Base-by-base conservation (phyloP, 2,888 invertebrate genomes). In the Bellardia bayeri region DNA sequence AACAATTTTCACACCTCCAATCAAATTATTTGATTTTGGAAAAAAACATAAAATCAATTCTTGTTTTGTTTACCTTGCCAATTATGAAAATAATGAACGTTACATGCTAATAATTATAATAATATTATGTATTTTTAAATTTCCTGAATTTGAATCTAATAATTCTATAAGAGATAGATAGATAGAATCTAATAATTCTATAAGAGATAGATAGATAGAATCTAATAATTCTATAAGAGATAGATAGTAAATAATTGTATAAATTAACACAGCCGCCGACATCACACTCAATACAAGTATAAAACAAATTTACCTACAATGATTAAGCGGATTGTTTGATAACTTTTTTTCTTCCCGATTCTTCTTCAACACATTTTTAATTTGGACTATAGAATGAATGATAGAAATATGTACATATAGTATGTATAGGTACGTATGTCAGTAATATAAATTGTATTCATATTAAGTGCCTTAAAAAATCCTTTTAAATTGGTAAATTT, bases 1-100 rank as follows among this genome's bases (percentile, higher is more conserved):
- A 71, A 68, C 16, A 82, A 64, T 82, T 54, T 80, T 78, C 56
- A 80, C 69, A 79, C 49, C 71, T 71, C 49, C 54, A 63, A 75
- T 76, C 30, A 66, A 81, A 72, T 66, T 23, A 54, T 30, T 42
- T 33, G 54, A 66, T 54, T 56, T 66, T 66, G 16, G 11, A 56
- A 42, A 13, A 33, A 54, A 78, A 68, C 30, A 30, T 33, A 66
- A 56, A 42, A 63, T 37, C 6, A 63, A 63, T 56, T 23, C 14
- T 33, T 68, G 6, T 66, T 42, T 76, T 63, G 40, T 82, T 58
- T 82, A 66, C 56, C 63, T 74, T 72, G 72, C 74, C 64, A 81
- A 81, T 81, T 81, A 49, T 42, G 54, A 72, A 64, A 81, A 33
- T 40, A 72, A 42, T 64, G 11, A 51, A 54, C 3, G 61, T 37